Conservation (phyloP, 2,113 vertebrate genomes). For the Scomber scombrus region DNA sequence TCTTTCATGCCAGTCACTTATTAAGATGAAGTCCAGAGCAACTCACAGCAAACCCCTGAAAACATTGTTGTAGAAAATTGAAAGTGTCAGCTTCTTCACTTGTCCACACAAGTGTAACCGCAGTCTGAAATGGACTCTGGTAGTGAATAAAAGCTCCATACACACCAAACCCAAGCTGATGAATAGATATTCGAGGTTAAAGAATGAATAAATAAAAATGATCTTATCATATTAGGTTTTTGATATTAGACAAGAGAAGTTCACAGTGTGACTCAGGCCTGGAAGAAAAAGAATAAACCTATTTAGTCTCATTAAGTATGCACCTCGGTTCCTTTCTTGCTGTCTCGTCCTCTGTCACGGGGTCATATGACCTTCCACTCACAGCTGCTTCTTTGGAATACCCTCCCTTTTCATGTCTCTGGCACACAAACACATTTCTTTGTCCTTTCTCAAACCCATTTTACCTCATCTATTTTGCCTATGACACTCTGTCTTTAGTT, state of each 20-base stretch:
- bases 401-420: background rate
- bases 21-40: slow-evolving; percentile 23
- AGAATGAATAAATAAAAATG: slow-evolving; percentile 40
- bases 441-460: background rate
- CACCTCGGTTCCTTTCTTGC: slow-evolving; percentile 35
- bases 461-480: background rate
- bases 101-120: slow-evolving; percentile 25
- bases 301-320: slow-evolving; percentile 47
- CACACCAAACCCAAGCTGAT: slow-evolving; percentile 8
- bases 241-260: slow-evolving; percentile 13
- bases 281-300: background rate
- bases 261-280: slow-evolving; percentile 14
- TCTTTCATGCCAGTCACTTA: slow-evolving; percentile 5
- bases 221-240: slow-evolving; percentile 1
- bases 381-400: slow-evolving; percentile 23
- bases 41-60: slow-evolving; percentile 5
- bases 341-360: slow-evolving; percentile 24
- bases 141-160: background rate
- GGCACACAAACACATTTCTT: background rate
- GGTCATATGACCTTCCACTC: slow-evolving; percentile 30
- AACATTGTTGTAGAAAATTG: slow-evolving; percentile 36
- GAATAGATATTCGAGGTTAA: slow-evolving; percentile 32
- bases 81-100: slow-evolving; percentile 39
- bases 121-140: background rate
- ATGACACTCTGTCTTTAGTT: slow-evolving; percentile 16